Base-by-base conservation (phyloP, 2,113 vertebrate species). In the Tupaia chinensis region DNA sequence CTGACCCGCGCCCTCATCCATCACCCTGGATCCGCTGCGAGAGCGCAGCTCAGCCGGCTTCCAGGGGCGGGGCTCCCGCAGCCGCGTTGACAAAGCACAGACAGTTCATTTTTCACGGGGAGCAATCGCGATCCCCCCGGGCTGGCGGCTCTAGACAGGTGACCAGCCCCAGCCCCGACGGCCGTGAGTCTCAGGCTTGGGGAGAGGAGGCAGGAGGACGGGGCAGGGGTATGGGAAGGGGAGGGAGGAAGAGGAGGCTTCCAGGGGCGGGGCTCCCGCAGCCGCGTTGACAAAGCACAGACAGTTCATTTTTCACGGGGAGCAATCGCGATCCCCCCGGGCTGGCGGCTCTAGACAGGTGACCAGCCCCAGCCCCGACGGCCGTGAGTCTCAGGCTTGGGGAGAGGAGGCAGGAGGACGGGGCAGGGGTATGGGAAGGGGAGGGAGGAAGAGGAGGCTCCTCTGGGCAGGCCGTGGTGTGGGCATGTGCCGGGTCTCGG, bases 1-100 rank as follows among this genome's bases (percentile, higher is more conserved):
- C 98, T 98, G 99, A 98, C 99, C 99, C 97, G 79, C 98, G 98
- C 99, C 99, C 99, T 99, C 99, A 99, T 99, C 99, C 99, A 99
- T 99, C 99, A 99, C 98, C 98, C 98, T 98, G 98, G 99, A 97
- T 98, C 98, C 98, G 73, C 32, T 29, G 2, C 5, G 98, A 98
- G 99, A 98, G 99, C 99, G 98, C 98, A 83, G 92, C 86, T 77
- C 96, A 87, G 96, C 86, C 13, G 83, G 72, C 89, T 73, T 29
- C 80, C 34, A 15, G 27, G 85, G 70, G 10, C 6, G 77, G 91
- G 82, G 81, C 91, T 92, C 93, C 92, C 0, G 16, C 84, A 27
- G 89, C 27, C 87, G 94, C 72, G 0, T n/a, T 97, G 97, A 98
- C 94, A 92, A 96, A 96, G 86, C 95, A 61, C 97, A 95, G 77